Evolutionary conservation across 2,888 invertebrate genomes (phyloP).

Genomic region (Sinelater perroti): DNA sequence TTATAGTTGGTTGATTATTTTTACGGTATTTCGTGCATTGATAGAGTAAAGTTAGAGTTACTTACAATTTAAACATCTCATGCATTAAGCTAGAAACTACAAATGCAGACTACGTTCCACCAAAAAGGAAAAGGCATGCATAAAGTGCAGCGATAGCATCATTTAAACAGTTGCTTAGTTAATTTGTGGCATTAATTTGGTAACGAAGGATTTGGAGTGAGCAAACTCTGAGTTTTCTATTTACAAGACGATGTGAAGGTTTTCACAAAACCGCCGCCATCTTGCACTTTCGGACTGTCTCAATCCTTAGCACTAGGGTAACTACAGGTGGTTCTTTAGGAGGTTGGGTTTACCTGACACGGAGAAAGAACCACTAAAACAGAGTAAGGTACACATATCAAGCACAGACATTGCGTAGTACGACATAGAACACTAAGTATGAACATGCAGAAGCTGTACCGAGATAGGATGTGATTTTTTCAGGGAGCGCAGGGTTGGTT

Average conservation of each 20-base stretch:
- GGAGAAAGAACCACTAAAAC: conserved; percentile 1
- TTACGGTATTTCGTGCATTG: too few species aligned
- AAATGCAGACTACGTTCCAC: not conserved
- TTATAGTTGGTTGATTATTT: too few species aligned
- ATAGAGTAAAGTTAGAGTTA: too few species aligned
- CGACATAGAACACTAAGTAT: conserved; percentile 21
- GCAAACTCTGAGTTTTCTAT: conserved; percentile 1
- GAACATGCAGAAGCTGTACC: conserved; percentile 37
- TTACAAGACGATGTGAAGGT: conserved; percentile 17
- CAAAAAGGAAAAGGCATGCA: conserved; percentile 1
- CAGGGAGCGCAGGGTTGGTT: conserved; percentile 51
- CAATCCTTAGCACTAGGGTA: not conserved
- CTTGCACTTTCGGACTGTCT: conserved; percentile 55
- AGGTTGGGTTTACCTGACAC: not conserved
- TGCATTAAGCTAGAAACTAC: conserved; percentile 3
- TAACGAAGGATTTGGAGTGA: conserved; percentile 2
- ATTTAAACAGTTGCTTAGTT: not conserved
- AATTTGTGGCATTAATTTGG: conserved; percentile 6
- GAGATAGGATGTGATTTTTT: conserved; percentile 40
- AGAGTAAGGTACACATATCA: conserved; percentile 9
- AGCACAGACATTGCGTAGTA: conserved; percentile 10
- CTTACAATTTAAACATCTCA: too few species aligned
- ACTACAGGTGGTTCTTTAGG: not conserved
- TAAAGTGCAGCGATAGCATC: conserved; percentile 12
- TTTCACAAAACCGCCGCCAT: conserved; percentile 62